Evolutionary conservation across 2,113 vertebrate genomes (phyloP), one percentile per base, ranked within the genome.

Genomic region (Pedionomus torquatus): DNA sequence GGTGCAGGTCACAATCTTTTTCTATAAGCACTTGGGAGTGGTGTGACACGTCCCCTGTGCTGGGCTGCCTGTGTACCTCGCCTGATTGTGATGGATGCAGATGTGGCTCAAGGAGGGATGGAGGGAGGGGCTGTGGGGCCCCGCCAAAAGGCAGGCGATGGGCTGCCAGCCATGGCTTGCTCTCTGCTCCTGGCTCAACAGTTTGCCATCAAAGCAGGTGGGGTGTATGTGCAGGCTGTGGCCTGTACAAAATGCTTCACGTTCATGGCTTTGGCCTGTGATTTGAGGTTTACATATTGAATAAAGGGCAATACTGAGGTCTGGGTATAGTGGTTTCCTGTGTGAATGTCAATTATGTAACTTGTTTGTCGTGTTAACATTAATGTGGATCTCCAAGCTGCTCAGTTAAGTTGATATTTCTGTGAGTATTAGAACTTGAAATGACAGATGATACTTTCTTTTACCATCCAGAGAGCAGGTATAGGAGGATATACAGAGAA

Each of bases 31-130:
- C 6, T 8, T 65, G 19, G 1, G 3, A 65, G 18, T 17, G 61
- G 17, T 51, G 30, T 63, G 43, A 25, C 58, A 44, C 51, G 20
- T 64, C 19, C 30, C 82, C 46, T 63, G 20, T 58, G 78, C 43
- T 30, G 63, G 4, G 55, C 44, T 52, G 63, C 41, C 30, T 16
- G 25, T 8, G 54, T 17, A 21, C 0, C 0, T 61, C 0, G 0
- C 20, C 16, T 76, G 12, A 46, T 41, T 3, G 2, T 23, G 39
- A 6, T 37, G 33, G 33, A 17, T 24, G 26, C 37, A 52, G 61
- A 21, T 76, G 39, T 43, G 35, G 60, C 16, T 89, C 0, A 0
- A 49, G 46, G 46, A 71, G 41, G 41, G n/a, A n/a, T n/a, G n/a
- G 41, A 41, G 43, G 39, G 64, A 80, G 30, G 19, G 58, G 19